phyloP scores from a whole-genome alignment of 2,888 invertebrate species.

The Tipula lateralis region DNA sequence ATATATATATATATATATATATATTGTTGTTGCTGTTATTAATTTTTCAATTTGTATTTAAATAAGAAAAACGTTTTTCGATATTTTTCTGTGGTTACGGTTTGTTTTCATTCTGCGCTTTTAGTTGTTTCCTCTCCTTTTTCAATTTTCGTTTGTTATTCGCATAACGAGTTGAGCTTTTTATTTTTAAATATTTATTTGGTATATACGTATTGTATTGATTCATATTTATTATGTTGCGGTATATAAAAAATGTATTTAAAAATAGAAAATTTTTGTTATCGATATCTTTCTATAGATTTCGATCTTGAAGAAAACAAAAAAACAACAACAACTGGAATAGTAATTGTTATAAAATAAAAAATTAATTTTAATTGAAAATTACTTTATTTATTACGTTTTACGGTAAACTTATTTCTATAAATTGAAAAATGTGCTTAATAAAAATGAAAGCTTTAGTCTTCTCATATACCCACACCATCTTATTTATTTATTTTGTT shows the following conservation, averaged over 20 bases:
- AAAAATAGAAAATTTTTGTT: neutral
- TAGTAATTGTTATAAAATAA: neutral
- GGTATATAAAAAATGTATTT: neutral
- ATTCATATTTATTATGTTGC: neutral
- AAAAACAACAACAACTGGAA: neutral
- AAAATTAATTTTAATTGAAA: neutral
- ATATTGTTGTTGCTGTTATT: neutral
- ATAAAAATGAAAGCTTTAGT: neutral
- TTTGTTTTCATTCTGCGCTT: neutral
- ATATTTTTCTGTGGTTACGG: neutral
- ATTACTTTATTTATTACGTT: neutral
- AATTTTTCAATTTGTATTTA: slow-evolving; percentile 11
- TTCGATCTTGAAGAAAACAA: neutral
- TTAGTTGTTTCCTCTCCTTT: neutral
- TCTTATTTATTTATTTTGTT: neutral
- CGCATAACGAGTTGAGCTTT: neutral
- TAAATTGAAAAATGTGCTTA: neutral
- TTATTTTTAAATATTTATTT: neutral
- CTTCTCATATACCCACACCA: neutral
- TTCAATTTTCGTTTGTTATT: neutral
- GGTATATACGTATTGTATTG: neutral
- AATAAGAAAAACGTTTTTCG: slow-evolving; percentile 3
- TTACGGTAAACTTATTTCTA: neutral
- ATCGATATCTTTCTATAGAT: neutral
- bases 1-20: too few relatives aligned